A percentile compares a stretch with the other conserved stretches of the same genome.
Conservation (phyloP, 1,140 invertebrate genomes). For the Lordiphosa stackelbergi region DNA sequence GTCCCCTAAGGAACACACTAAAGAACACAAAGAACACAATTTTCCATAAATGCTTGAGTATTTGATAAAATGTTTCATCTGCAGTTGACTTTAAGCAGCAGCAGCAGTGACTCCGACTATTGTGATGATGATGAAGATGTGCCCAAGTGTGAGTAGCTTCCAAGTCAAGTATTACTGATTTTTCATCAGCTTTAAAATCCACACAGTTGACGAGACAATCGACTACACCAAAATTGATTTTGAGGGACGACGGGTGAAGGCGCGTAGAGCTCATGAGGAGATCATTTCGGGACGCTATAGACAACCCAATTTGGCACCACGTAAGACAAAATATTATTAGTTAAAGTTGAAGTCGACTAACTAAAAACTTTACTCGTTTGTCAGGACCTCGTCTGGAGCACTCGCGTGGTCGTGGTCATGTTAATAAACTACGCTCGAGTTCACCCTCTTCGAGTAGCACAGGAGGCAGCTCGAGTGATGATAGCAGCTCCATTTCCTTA, state of each 20-base stretch:
- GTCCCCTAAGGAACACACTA: no score
- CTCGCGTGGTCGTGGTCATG: slow-evolving; percentile 33
- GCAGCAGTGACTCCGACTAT: slow-evolving; percentile 73
- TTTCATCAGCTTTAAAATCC: background rate
- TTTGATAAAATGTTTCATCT: slow-evolving; percentile 15
- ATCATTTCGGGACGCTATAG: slow-evolving; percentile 76
- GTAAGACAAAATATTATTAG: slow-evolving; percentile 33
- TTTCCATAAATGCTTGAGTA: slow-evolving; percentile 11
- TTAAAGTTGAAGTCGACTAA: background rate
- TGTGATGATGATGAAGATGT: slow-evolving; percentile 71
- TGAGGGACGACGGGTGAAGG: slow-evolving; percentile 70
- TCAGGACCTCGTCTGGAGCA: slow-evolving; percentile 59
- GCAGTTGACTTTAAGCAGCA: slow-evolving; percentile 67
- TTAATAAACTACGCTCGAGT: slow-evolving; percentile 47
- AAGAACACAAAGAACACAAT: background rate
- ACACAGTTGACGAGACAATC: slow-evolving; percentile 68
- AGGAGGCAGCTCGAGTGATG: slow-evolving; percentile 48
- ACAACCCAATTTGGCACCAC: slow-evolving; percentile 69
- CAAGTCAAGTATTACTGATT: background rate
- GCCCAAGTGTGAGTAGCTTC: slow-evolving; percentile 56
- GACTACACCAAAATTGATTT: slow-evolving; percentile 76
- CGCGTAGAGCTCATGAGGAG: slow-evolving; percentile 72
- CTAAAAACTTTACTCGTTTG: background rate
- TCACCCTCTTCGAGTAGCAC: slow-evolving; percentile 56
- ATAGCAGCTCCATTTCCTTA: slow-evolving; percentile 58